Conservation (phyloP, 2,797 vertebrate genomes). For the Zalophus californianus region DNA sequence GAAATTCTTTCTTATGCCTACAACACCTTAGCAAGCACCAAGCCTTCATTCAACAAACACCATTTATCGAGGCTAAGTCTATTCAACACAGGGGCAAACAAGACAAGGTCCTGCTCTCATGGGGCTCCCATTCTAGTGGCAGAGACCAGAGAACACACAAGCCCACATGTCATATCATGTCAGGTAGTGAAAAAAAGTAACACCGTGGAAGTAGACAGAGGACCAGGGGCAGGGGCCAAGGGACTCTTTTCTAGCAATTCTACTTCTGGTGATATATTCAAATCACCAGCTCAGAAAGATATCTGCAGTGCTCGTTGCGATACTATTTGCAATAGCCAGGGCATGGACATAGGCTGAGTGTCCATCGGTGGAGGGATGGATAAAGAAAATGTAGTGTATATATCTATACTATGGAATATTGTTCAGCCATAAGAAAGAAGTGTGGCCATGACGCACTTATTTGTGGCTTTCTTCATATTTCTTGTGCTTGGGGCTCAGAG, state of each 20-base stretch:
- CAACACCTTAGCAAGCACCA: not conserved
- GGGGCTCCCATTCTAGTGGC: not conserved
- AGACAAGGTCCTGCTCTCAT: not conserved
- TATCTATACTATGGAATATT: not conserved
- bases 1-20: too few relatives aligned
- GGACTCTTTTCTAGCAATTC: not conserved
- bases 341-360: not conserved
- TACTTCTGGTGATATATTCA: not conserved
- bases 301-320: too few relatives aligned
- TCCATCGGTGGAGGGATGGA: not conserved
- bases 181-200: not conserved
- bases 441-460: accelerated
- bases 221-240: accelerated
- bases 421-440: not conserved
- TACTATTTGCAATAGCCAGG: not conserved
- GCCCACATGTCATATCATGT: accelerated
- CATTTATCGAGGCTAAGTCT: not conserved
- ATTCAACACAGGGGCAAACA: not conserved
- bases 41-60: not conserved
- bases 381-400: not conserved
- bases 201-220: not conserved
- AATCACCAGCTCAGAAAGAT: not conserved
- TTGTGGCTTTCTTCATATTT: not conserved
- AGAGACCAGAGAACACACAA: not conserved
- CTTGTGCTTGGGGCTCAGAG: not conserved